Percentiles rank a stretch among this genome's conserved stretches.
phyloP scores from a whole-genome alignment of 2,113 vertebrate genomes.

The Himantopus leucocephalus region DNA sequence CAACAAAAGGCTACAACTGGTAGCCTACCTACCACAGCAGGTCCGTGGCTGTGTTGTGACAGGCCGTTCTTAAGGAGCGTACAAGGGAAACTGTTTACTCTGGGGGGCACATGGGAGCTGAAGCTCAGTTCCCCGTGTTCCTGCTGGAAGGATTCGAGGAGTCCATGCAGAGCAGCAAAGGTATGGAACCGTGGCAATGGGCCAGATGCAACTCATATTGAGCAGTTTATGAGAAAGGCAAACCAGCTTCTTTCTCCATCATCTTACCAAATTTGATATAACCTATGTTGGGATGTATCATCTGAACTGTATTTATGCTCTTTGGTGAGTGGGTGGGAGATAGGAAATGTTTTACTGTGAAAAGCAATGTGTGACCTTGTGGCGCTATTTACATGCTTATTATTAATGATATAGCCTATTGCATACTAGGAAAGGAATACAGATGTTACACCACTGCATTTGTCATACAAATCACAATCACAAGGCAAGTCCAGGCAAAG shows the following conservation, averaged over 20 bases:
- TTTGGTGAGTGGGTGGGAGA: background rate
- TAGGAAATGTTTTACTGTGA: background rate
- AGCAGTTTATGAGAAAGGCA: background rate
- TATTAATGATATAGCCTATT: background rate
- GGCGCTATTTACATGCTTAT: background rate
- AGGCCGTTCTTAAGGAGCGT: background rate
- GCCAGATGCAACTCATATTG: background rate
- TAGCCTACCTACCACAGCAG: too few species aligned
- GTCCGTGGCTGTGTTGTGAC: background rate
- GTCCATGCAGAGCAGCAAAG: background rate
- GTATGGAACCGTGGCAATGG: background rate
- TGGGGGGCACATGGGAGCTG: background rate
- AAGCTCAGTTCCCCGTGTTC: background rate
- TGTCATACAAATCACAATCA: background rate
- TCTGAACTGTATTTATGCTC: background rate
- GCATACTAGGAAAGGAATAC: background rate
- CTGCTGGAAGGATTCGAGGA: background rate
- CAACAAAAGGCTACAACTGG: accelerated
- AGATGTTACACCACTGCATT: background rate
- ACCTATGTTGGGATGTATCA: background rate
- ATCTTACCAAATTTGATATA: background rate
- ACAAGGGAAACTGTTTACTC: background rate
- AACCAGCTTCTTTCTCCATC: background rate
- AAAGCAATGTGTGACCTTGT: background rate
- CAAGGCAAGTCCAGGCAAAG: background rate